phyloP scores from a whole-genome alignment of 2,797 vertebrate species.

The Heterohyrax brucei region DNA sequence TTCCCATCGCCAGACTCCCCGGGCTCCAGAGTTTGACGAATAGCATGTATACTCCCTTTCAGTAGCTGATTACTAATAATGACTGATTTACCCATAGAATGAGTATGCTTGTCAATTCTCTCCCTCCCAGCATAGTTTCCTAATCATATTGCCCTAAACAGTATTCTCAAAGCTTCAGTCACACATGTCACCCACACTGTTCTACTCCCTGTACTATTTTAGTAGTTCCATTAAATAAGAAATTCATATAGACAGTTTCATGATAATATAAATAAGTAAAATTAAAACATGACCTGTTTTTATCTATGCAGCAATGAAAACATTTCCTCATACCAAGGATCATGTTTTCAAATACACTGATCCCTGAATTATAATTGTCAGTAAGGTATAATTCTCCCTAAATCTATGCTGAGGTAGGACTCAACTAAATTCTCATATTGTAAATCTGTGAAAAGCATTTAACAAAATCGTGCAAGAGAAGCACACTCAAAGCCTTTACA shows the following conservation, averaged over 20 bases:
- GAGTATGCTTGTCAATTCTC: not conserved
- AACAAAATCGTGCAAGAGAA: not conserved
- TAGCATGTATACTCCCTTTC: not conserved
- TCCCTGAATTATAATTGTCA: not conserved
- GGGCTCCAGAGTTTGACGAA: not conserved
- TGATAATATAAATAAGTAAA: not conserved
- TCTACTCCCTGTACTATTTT: not conserved
- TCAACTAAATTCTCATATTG: not conserved
- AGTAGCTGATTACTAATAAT: no score
- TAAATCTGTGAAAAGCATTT: constrained; percentile 4
- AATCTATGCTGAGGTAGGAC: accelerated
- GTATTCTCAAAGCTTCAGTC: not conserved
- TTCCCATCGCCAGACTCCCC: not conserved
- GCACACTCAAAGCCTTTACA: not conserved
- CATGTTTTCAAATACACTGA: not conserved
- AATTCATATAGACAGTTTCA: not conserved
- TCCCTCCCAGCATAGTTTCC: not conserved
- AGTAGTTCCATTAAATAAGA: not conserved
- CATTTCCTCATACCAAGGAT: not conserved
- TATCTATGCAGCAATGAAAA: not conserved
- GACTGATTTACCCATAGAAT: not conserved
- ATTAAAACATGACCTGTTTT: not conserved
- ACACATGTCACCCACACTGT: not conserved
- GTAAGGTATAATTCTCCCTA: not conserved
- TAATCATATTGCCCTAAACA: not conserved